Base-by-base conservation (phyloP, 2,888 invertebrate genomes). In the Sinhomidia bicolor region DNA sequence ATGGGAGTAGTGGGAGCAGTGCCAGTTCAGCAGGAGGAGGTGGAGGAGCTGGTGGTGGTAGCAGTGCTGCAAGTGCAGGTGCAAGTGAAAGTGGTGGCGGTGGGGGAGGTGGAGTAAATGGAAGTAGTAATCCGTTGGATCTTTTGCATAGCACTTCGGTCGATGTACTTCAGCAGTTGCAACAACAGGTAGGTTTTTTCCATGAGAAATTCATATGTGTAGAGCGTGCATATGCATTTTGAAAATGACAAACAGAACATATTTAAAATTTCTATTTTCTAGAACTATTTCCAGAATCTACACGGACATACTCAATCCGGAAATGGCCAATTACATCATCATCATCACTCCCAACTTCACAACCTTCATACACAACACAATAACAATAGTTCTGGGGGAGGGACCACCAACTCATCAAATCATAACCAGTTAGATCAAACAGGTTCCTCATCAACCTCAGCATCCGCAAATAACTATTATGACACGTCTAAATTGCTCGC, bases 161-260 rank as follows among this genome's bases (percentile, higher is more conserved):
- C 9, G 87, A 87, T 23, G 87, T 87, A 4, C 81, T 87, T 29
- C 87, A 87, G 26, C 87, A 87, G 57, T 60, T 87, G 26, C 87
- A 87, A 81, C 87, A 87, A 76, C 87, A 87, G 87, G 87, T 87
- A 68, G 12, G 23, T 62, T 12, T 14, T 1, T 12, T 62, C 6
- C 3, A 29, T 6, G 6, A 14, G 7, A 7, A 6, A 2, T 36
- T n/a, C 20, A 9, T 62, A 54, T 5, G 14, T 14, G 54, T 54
- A 14, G 54, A 54, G 54, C 5, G 17, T 51, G 51, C n/a, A 14
- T 51, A 74, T 23, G 41, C 23, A 20, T 41, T 41, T 76, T 47
- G 1, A 51, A 74, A 74, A 44, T 74, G 71, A n/a, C 20, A 7
- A 2, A 1, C 26, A n/a, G n/a, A n/a, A n/a, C n/a, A n/a, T n/a